phyloP scores from a whole-genome alignment of 2,888 invertebrate genomes.

The Plebejus anna region DNA sequence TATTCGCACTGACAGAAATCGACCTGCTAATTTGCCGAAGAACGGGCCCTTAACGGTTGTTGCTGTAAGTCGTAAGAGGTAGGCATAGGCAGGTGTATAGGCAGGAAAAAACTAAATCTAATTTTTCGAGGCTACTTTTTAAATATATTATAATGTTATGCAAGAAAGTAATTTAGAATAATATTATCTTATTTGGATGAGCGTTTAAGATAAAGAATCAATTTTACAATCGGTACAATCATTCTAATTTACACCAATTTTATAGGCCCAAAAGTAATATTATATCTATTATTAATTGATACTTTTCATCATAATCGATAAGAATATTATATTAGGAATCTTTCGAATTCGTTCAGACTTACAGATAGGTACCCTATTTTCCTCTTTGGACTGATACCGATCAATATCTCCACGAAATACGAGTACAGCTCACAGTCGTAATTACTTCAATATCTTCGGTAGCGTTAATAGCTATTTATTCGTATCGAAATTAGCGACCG shows the following conservation, averaged over 20 bases:
- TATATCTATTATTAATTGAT: not conserved
- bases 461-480: not conserved
- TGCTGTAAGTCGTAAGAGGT: slow-evolving; percentile 37
- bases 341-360: too few species aligned
- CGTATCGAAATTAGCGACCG: slow-evolving; percentile 1
- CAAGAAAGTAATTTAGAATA: slow-evolving; percentile 6
- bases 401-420: not conserved
- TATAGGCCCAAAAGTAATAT: not conserved
- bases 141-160: not conserved
- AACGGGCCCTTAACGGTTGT: slow-evolving; percentile 44
- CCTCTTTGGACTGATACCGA: not conserved
- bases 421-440: not conserved
- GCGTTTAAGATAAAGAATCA: not conserved
- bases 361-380: too few species aligned
- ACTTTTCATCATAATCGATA: not conserved
- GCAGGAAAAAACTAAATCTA: slow-evolving; percentile 40
- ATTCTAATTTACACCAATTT: not conserved
- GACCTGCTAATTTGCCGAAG: too few species aligned
- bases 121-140: slow-evolving; percentile 39
- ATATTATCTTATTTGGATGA: not conserved
- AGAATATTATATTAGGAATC: not conserved
- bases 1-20: too few species aligned
- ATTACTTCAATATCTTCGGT: slow-evolving; percentile 1
- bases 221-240: not conserved
- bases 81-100: slow-evolving; percentile 41